Conservation (phyloP, 2,113 vertebrate species). For the Marmota flaviventris region DNA sequence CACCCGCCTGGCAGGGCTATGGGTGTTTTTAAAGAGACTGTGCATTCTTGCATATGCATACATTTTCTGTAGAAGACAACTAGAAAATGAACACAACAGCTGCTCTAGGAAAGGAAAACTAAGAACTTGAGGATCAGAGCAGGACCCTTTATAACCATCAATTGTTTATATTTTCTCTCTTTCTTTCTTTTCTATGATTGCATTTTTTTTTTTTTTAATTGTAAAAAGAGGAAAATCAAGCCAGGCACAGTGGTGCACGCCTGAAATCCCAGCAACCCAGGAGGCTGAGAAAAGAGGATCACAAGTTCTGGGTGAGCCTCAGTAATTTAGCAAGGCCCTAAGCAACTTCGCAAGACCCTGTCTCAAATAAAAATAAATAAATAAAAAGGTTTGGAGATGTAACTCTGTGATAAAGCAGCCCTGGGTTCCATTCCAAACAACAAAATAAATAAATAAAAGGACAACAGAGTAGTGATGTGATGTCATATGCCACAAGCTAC, state of each 20-base stretch:
- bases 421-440: background rate
- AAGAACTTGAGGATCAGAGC: background rate
- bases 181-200: background rate
- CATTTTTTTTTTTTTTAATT: background rate
- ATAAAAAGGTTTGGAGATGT: background rate
- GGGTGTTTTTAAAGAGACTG: background rate
- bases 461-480: background rate
- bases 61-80: background rate
- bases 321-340: background rate
- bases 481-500: background rate
- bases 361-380: background rate
- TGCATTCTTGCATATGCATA: background rate
- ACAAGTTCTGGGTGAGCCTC: background rate
- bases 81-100: background rate
- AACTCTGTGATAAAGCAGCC: background rate
- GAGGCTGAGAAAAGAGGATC: background rate
- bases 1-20: background rate
- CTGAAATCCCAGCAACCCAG: no score
- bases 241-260: no score
- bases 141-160: background rate
- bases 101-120: background rate
- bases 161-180: background rate
- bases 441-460: background rate
- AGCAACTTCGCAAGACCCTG: background rate
- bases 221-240: background rate